A percentile compares a stretch with the other conserved stretches of the same genome.
Conservation (phyloP, 2,113 vertebrate genomes). For the Ammodytes marinus region DNA sequence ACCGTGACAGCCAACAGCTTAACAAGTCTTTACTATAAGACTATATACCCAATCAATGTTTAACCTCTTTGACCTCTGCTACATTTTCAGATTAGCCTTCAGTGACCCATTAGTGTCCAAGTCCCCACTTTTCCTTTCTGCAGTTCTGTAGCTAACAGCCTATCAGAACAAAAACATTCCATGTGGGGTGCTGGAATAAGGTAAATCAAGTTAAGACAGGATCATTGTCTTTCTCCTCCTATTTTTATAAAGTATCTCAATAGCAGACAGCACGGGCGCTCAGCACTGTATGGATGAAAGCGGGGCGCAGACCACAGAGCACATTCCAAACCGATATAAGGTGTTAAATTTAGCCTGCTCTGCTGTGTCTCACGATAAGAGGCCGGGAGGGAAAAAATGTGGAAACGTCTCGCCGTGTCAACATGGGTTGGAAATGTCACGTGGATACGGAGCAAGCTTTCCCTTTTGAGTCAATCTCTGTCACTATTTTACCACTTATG, state of each 20-base stretch:
- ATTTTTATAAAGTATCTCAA: conserved; percentile 72
- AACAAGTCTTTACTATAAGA: conserved; percentile 18
- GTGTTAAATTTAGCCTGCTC: conserved; percentile 82
- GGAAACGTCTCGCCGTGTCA: conserved; percentile 54
- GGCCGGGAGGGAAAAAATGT: conserved; percentile 46
- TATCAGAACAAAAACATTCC: conserved; percentile 24
- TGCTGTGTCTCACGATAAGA: conserved; percentile 78
- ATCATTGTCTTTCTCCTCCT: conserved; percentile 73
- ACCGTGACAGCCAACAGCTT: conserved; percentile 30
- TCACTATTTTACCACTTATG: conserved; percentile 52
- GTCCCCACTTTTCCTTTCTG: conserved; percentile 32
- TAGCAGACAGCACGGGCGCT: conserved; percentile 56
- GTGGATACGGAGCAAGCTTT: conserved; percentile 31
- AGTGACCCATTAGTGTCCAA: conserved; percentile 21
- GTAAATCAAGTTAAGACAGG: conserved; percentile 66
- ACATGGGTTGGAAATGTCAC: conserved; percentile 66
- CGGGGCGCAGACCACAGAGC: conserved; percentile 63
- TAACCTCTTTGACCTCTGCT: conserved; percentile 40
- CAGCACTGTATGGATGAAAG: conserved; percentile 69
- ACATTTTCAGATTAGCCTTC: conserved; percentile 46
- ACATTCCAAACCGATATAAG: conserved; percentile 81
- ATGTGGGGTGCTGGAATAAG: conserved; percentile 41
- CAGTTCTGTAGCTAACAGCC: conserved; percentile 2
- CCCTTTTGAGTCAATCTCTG: conserved; percentile 46
- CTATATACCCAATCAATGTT: not conserved